A percentile compares a stretch with the other conserved stretches of the same genome.
phyloP scores from a whole-genome alignment of 1,140 invertebrate species.

The Phthorimaea operculella region DNA sequence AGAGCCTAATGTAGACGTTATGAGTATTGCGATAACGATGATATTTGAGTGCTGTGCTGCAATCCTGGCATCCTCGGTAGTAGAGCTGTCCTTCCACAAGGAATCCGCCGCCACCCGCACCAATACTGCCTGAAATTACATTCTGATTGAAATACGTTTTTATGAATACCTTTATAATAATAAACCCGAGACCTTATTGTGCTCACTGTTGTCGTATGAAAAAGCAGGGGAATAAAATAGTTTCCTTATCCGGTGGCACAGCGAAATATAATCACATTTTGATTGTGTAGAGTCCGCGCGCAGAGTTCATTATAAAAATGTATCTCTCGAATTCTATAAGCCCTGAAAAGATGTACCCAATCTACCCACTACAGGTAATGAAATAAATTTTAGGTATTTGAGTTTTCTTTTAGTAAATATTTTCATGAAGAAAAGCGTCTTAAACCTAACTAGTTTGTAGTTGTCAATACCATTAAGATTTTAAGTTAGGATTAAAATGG shows the following conservation, averaged over 20 bases:
- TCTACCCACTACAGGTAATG: too few relatives aligned
- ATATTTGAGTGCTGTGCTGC: conserved; percentile 54
- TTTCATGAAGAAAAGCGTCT: too few relatives aligned
- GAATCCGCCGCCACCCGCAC: conserved; percentile 55
- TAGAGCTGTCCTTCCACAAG: conserved; percentile 37
- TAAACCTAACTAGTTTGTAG: too few relatives aligned
- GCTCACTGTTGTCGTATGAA: background rate
- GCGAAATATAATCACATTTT: too few relatives aligned
- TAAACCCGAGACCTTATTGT: conserved; percentile 2
- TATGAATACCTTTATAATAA: conserved; percentile 6
- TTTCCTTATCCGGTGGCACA: background rate
- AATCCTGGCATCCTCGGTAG: conserved; percentile 37
- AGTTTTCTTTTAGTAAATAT: too few relatives aligned
- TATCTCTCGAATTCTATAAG: too few relatives aligned
- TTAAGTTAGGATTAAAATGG: too few relatives aligned
- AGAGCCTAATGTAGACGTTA: conserved; percentile 51
- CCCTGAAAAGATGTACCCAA: too few relatives aligned
- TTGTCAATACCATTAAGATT: too few relatives aligned
- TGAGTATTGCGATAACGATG: conserved; percentile 53
- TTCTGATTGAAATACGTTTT: conserved; percentile 11
- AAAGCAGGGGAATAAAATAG: background rate
- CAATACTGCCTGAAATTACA: conserved; percentile 52
- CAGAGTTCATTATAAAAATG: too few relatives aligned
- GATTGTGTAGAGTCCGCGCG: too few relatives aligned
- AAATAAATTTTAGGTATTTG: too few relatives aligned